These are phyloP conservation scores for Adelphocoris suturalis DNA, from an alignment of 2,888 invertebrate species.

Conservation along the genomic window DNA sequence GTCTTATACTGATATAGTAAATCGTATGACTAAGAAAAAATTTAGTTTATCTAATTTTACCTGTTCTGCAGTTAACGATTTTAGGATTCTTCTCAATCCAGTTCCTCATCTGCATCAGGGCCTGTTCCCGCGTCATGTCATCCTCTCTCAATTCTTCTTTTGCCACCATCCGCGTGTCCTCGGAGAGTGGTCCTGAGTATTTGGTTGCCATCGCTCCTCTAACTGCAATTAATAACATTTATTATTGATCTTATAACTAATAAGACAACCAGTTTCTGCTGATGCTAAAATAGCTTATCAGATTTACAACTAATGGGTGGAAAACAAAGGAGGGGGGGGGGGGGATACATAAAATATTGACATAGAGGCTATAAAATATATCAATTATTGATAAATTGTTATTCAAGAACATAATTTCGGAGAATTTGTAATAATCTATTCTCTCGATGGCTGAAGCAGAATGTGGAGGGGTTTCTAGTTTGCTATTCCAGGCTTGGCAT, in stretches of 20 bases:
- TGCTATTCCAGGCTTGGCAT: too few species aligned
- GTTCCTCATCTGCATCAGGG: constrained; percentile 88
- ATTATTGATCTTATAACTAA: background rate
- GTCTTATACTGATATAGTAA: too few species aligned
- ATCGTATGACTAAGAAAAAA: too few species aligned
- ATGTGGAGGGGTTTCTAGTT: too few species aligned
- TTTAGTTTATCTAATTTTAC: constrained; percentile 78
- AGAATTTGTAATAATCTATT: too few species aligned
- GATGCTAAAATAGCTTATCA: background rate
- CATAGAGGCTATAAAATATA: background rate
- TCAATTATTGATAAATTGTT: background rate
- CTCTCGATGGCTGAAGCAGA: too few species aligned
- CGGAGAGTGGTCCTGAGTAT: constrained; percentile 79
- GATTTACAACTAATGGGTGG: background rate
- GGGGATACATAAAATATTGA: background rate
- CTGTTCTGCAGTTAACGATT: constrained; percentile 89
- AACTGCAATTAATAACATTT: background rate
- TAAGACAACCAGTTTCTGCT: background rate
- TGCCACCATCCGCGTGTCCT: constrained; percentile 83
- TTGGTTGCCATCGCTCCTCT: constrained; percentile 49
- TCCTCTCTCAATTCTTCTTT: constrained; percentile 89
- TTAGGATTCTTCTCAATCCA: constrained; percentile 91
- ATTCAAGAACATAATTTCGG: too few species aligned
- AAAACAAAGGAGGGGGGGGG: background rate
- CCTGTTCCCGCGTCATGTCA: constrained; percentile 86